Base-by-base conservation (phyloP, 2,888 invertebrate genomes). In the Pollenia angustigena region DNA sequence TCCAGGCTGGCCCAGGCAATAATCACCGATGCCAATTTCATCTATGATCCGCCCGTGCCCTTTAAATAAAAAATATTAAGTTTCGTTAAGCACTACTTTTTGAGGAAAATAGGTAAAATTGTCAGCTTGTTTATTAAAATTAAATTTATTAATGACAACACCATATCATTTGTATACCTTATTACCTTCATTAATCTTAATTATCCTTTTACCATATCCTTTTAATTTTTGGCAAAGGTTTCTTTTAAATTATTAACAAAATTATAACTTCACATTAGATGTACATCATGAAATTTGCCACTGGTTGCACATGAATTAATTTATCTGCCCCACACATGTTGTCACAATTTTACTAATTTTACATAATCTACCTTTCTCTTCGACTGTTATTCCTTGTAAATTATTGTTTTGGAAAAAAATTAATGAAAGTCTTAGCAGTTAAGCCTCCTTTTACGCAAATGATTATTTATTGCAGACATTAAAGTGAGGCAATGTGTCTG, bases 311-410 rank as follows among this genome's bases (percentile, higher is more conserved):
- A 56, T 56, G 12, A 11, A 32, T 32, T 56, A 8, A 56, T 56
- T 56, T 56, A 56, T 23, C 4, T 23, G 56, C 23, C 56, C 11
- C 23, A 56, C 56, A 56, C 56, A 56, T 56, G 11, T 18, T 56
- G 23, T 14, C 71, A 42, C 44, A 56, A 44, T 54, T 9, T 14
- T n/a, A 58, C 58, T 32, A 58, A 58, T 23, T 32, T 48, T 72
- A 7, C 32, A 32, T 12, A 32, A 12, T 56, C 11, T 54, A 23
- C 2, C 9, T 16, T 6, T 18, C 6, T 32, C 32, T 32, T 32
- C 1, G 4, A 32, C 32, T 32, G 6, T 1, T 32, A 32, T 32
- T 32, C 32, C 32, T 32, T 32, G 32, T 0, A 4, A 32, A 6
- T 6, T 32, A 0, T 32, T 32, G 4, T 32, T 32, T 32, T 3